Percentiles rank a stretch among this genome's conserved stretches.
These are phyloP conservation scores for Aricia artaxerxes DNA, from an alignment of 2,888 invertebrate genomes.

Conservation along the genomic window DNA sequence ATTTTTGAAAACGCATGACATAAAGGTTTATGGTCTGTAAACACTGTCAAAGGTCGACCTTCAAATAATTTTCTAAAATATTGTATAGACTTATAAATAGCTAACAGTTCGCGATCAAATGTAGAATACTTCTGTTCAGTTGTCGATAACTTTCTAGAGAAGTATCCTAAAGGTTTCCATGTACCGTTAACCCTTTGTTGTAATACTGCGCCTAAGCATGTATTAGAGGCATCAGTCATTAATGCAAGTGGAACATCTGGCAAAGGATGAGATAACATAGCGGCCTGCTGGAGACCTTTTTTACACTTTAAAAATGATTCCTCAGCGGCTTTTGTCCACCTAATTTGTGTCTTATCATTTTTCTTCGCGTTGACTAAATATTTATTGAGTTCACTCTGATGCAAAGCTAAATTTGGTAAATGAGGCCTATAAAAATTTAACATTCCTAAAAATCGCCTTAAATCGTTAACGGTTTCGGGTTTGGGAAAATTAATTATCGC, in stretches of 20 bases:
- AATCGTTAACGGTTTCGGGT: slow-evolving; percentile 13
- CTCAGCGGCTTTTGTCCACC: neutral
- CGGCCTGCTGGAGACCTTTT: neutral
- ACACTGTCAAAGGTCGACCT: too few relatives aligned
- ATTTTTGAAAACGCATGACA: too few relatives aligned
- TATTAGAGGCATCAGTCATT: neutral
- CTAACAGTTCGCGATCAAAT: slow-evolving; percentile 8
- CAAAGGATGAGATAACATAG: neutral
- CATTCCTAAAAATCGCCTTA: slow-evolving; percentile 32
- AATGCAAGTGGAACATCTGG: neutral
- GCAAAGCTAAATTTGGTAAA: neutral
- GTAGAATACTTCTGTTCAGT: slow-evolving; percentile 8
- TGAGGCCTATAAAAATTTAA: slow-evolving; percentile 13
- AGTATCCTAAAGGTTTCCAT: neutral
- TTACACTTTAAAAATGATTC: neutral
- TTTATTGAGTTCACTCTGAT: neutral
- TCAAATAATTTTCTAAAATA: too few relatives aligned
- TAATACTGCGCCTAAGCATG: neutral
- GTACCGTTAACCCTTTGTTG: neutral
- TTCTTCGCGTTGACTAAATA: neutral
- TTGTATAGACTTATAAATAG: slow-evolving; percentile 18
- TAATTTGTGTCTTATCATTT: neutral
- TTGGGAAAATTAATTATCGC: slow-evolving; percentile 17
- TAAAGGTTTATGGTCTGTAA: too few relatives aligned
- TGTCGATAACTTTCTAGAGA: neutral